Evolutionary conservation across 2,888 invertebrate species (phyloP).

Genomic region (Cybosia mesomella): DNA sequence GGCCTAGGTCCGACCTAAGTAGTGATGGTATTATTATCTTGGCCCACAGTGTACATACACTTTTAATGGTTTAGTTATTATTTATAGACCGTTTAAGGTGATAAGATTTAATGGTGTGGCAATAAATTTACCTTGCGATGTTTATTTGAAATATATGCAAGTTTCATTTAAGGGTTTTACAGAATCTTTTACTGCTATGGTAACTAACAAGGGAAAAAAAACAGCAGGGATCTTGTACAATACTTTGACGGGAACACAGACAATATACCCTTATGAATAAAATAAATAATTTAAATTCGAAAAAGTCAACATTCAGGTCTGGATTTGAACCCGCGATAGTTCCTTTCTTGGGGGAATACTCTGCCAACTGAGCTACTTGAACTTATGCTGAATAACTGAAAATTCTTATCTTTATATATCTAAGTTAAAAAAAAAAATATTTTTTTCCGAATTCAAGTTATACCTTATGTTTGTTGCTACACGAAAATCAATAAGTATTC

Average conservation of each 20-base stretch:
- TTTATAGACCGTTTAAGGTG: slow-evolving; percentile 58
- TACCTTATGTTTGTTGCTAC: background rate
- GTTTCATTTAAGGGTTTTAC: slow-evolving; percentile 9
- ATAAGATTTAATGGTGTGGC: slow-evolving; percentile 53
- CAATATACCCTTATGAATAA: too few species aligned
- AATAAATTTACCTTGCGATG: slow-evolving; percentile 44
- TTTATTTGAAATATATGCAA: slow-evolving; percentile 22
- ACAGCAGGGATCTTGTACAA: background rate
- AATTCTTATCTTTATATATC: too few species aligned
- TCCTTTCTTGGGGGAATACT: too few species aligned
- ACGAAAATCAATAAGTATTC: background rate
- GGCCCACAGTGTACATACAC: background rate
- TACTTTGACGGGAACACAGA: background rate
- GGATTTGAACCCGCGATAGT: too few species aligned
- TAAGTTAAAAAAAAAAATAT: too few species aligned
- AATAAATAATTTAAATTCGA: too few species aligned
- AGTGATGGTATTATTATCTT: background rate
- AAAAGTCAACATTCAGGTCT: too few species aligned
- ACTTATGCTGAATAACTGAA: background rate
- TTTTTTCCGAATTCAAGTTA: too few species aligned
- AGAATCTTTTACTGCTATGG: too few species aligned
- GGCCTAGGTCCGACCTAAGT: too few species aligned
- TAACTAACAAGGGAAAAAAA: background rate
- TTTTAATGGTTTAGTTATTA: slow-evolving; percentile 53
- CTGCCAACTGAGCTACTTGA: too few species aligned